Evolutionary conservation across 2,113 vertebrate genomes (phyloP).

Genomic region (Brachyhypopomus occidentalis): DNA sequence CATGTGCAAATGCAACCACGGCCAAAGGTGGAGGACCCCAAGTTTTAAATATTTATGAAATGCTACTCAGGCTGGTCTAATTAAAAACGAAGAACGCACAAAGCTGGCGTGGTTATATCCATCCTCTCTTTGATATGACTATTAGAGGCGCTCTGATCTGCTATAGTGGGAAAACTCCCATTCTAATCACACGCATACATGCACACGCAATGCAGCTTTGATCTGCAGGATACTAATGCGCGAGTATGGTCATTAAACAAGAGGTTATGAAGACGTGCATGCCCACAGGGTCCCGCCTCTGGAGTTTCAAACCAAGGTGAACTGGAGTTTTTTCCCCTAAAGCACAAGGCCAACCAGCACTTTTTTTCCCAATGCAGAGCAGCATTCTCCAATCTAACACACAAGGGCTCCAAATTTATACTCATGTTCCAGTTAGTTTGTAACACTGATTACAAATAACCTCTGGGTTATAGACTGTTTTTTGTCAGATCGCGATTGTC

Average conservation of each 20-base stretch:
- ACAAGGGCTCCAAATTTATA: background rate
- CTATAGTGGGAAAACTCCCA: constrained; percentile 43
- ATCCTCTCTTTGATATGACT: constrained; percentile 54
- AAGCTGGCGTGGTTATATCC: constrained; percentile 48
- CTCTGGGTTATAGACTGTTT: too few relatives aligned
- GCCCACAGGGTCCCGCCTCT: constrained; percentile 39
- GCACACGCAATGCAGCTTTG: constrained; percentile 50
- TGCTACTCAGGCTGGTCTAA: constrained; percentile 20
- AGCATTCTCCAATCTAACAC: background rate
- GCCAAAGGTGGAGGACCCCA: background rate
- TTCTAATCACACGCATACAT: constrained; percentile 37
- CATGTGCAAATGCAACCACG: background rate
- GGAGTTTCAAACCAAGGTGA: constrained; percentile 44
- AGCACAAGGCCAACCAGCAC: background rate
- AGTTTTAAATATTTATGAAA: constrained; percentile 45
- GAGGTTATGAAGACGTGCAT: constrained; percentile 5
- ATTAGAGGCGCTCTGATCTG: constrained; percentile 48
- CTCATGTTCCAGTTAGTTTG: background rate
- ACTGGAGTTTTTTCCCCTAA: background rate
- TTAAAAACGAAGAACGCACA: constrained; percentile 47
- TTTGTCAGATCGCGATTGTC: background rate
- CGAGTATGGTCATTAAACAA: constrained; percentile 42
- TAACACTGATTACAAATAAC: background rate
- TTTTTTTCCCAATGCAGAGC: background rate
- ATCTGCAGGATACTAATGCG: constrained; percentile 44